Conservation (phyloP, 2,888 invertebrate genomes). For the Gortyna flavago region DNA sequence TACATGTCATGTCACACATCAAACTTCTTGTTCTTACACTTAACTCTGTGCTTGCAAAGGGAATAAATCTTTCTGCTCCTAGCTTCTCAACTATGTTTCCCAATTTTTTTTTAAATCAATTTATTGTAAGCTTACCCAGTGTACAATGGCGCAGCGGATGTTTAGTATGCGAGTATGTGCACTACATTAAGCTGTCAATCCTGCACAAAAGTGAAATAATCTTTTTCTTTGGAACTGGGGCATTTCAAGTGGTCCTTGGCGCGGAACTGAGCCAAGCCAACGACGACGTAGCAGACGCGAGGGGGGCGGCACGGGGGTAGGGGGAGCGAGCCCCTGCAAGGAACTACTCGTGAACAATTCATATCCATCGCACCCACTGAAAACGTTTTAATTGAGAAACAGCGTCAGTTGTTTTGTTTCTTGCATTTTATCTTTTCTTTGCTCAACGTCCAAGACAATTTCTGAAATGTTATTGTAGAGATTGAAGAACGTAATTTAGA, state of each 20-base stretch:
- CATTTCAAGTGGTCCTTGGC: constrained; percentile 73
- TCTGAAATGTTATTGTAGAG: neutral
- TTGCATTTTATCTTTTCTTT: constrained; percentile 55
- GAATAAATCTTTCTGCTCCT: neutral
- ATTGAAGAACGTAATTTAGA: constrained; percentile 11
- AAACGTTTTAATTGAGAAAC: constrained; percentile 72
- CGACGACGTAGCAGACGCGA: constrained; percentile 36
- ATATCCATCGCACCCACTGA: constrained; percentile 67
- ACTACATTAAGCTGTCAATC: constrained; percentile 62
- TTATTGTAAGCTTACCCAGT: neutral
- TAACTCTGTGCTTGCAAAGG: neutral
- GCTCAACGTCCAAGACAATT: constrained; percentile 10
- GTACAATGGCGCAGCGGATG: constrained; percentile 20
- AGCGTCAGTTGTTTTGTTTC: constrained; percentile 62
- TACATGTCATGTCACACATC: too few species aligned
- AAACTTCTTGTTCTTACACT: neutral
- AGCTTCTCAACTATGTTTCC: neutral
- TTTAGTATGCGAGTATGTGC: constrained; percentile 20
- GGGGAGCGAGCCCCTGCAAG: constrained; percentile 46
- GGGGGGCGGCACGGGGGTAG: neutral
- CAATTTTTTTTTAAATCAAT: too few species aligned
- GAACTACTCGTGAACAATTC: constrained; percentile 71
- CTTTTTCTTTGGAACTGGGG: constrained; percentile 68
- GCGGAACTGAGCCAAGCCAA: constrained; percentile 57
- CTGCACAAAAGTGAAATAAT: constrained; percentile 61